These are phyloP conservation scores for Plumapathes pennacea DNA, from an alignment of 92 coral and sea anemone species.

Conservation along the genomic window DNA sequence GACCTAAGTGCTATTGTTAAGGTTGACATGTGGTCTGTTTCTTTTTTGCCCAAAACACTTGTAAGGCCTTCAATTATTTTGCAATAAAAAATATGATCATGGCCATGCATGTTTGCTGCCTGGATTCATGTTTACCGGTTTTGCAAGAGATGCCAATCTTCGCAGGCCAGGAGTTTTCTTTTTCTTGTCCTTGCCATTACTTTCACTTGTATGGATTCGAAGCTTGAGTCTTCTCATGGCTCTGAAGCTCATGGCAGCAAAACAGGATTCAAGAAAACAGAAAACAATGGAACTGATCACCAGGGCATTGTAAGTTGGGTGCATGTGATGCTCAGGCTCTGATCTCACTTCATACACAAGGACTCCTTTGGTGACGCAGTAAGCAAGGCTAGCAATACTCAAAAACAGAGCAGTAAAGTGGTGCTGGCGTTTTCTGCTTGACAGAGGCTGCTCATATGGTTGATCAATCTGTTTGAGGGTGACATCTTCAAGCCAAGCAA, in stretches of 20 bases:
- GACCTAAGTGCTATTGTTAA: too few species aligned
- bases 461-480: constrained; percentile 62
- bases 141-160: constrained; percentile 73
- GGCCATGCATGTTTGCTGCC: background rate
- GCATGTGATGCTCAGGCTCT: constrained; percentile 60
- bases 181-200: constrained; percentile 39
- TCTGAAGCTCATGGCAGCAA: constrained; percentile 61
- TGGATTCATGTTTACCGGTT: constrained; percentile 74
- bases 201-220: constrained; percentile 58
- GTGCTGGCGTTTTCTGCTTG: constrained; percentile 46
- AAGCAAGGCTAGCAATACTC: constrained; percentile 70
- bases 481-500: constrained; percentile 55
- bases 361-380: constrained; percentile 81
- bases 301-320: constrained; percentile 64
- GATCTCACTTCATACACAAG: constrained; percentile 59
- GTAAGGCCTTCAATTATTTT: too few species aligned
- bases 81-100: background rate
- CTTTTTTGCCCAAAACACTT: too few species aligned
- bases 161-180: constrained; percentile 63
- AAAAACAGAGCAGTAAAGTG: constrained; percentile 55
- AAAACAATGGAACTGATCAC: constrained; percentile 68
- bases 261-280: constrained; percentile 55
- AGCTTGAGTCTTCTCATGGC: constrained; percentile 69
- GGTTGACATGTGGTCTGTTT: background rate
- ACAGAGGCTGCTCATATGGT: constrained; percentile 59